Conservation (phyloP, 2,888 invertebrate species). For the Metalampra italica region DNA sequence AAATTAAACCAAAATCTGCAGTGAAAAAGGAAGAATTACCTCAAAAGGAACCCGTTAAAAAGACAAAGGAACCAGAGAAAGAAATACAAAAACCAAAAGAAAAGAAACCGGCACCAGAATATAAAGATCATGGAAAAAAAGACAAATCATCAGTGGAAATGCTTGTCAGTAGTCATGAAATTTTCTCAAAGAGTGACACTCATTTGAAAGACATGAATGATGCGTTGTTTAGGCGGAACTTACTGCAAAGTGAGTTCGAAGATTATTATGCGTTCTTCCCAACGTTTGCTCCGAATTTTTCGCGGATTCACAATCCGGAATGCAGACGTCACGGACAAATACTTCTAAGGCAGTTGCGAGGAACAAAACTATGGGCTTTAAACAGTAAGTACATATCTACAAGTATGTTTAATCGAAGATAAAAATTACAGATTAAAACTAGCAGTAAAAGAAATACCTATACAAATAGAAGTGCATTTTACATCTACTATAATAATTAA, state of each 20-base stretch:
- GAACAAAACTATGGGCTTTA: constrained; percentile 84
- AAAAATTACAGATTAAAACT: not conserved
- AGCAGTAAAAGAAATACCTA: no score
- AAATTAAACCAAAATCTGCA: constrained; percentile 7
- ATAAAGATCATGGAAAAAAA: constrained; percentile 21
- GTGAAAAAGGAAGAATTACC: constrained; percentile 9
- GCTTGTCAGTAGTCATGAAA: constrained; percentile 30
- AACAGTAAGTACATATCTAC: constrained; percentile 79
- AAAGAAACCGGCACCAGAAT: constrained; percentile 22
- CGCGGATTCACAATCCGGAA: constrained; percentile 79
- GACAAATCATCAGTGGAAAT: constrained; percentile 29
- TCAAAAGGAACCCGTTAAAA: constrained; percentile 6
- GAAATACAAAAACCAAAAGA: constrained; percentile 5
- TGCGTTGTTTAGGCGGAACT: constrained; percentile 58
- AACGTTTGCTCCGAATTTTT: constrained; percentile 83
- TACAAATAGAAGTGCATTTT: no score
- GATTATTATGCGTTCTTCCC: constrained; percentile 82
- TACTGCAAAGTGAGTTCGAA: constrained; percentile 77
- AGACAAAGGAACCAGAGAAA: constrained; percentile 12
- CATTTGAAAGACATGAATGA: constrained; percentile 56
- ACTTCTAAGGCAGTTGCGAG: constrained; percentile 82
- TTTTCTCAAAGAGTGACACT: constrained; percentile 34
- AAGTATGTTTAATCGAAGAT: no score
- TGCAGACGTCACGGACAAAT: constrained; percentile 85
- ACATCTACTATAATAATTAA: no score